Evolutionary conservation across 2,113 vertebrate species (phyloP).

Genomic region (Hemiscyllium ocellatum): DNA sequence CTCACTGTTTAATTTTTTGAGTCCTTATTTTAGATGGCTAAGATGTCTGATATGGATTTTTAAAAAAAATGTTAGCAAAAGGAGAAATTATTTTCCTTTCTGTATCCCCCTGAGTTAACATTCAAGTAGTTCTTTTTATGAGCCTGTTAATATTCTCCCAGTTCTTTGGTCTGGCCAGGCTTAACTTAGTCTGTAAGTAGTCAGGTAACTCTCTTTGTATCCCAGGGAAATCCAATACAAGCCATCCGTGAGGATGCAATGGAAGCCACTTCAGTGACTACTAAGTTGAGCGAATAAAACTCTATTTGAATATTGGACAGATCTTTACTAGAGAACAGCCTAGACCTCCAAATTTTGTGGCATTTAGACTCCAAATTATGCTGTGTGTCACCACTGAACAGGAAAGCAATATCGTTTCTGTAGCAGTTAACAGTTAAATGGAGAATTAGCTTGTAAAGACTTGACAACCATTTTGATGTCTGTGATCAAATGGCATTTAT

Average conservation of each 20-base stretch:
- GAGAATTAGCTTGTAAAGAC: background rate
- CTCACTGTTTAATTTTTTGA: background rate
- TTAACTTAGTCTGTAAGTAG: background rate
- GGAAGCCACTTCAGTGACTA: background rate
- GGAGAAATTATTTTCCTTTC: background rate
- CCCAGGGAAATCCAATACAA: background rate
- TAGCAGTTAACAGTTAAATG: background rate
- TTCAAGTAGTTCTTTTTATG: background rate
- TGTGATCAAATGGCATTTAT: background rate
- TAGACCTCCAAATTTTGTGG: no score
- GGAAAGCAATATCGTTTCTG: background rate
- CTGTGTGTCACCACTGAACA: background rate
- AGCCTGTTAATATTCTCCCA: background rate
- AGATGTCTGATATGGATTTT: background rate
- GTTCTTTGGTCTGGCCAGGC: background rate
- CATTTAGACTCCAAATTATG: background rate
- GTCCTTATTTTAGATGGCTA: background rate
- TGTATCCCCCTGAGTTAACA: background rate
- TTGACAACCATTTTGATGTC: background rate
- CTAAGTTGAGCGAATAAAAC: background rate
- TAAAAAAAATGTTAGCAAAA: background rate
- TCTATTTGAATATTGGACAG: background rate
- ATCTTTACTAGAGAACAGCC: background rate
- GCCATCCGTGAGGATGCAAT: background rate
- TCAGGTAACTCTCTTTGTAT: background rate